Conservation (phyloP, 2,888 invertebrate species). For the Aleiodes leptofemur region DNA sequence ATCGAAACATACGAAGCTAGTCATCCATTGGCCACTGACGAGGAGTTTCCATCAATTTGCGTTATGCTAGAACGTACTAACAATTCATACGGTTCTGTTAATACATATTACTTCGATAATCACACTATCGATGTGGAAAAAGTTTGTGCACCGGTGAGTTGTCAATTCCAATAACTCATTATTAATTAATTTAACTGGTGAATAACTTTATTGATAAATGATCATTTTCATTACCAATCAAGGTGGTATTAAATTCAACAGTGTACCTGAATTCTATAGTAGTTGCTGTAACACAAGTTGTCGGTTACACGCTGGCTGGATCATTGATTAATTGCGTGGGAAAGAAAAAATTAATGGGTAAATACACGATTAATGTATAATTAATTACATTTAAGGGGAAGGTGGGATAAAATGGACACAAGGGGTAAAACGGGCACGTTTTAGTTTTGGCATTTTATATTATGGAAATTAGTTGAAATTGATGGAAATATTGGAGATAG, state of each 20-base stretch:
- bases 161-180: not conserved
- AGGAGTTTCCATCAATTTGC: slow-evolving; percentile 63
- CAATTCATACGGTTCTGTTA: slow-evolving; percentile 48
- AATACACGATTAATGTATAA: slow-evolving; percentile 52
- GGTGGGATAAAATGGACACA: too few species aligned
- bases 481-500: too few species aligned
- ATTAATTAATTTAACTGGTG: slow-evolving; percentile 13
- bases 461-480: too few species aligned
- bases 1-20: slow-evolving; percentile 75
- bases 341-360: slow-evolving; percentile 78
- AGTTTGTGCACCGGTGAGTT: slow-evolving; percentile 53
- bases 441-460: too few species aligned
- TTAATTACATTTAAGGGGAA: not conserved
- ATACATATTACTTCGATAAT: slow-evolving; percentile 43
- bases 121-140: slow-evolving; percentile 44
- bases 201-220: slow-evolving; percentile 6
- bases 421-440: too few species aligned
- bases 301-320: slow-evolving; percentile 81
- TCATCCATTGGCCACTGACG: slow-evolving; percentile 53
- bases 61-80: slow-evolving; percentile 60
- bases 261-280: slow-evolving; percentile 84
- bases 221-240: slow-evolving; percentile 9
- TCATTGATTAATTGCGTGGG: slow-evolving; percentile 77
- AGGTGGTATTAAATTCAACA: slow-evolving; percentile 76
- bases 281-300: slow-evolving; percentile 80